phyloP scores from a whole-genome alignment of 2,888 invertebrate genomes.

The Folsomia candida region DNA sequence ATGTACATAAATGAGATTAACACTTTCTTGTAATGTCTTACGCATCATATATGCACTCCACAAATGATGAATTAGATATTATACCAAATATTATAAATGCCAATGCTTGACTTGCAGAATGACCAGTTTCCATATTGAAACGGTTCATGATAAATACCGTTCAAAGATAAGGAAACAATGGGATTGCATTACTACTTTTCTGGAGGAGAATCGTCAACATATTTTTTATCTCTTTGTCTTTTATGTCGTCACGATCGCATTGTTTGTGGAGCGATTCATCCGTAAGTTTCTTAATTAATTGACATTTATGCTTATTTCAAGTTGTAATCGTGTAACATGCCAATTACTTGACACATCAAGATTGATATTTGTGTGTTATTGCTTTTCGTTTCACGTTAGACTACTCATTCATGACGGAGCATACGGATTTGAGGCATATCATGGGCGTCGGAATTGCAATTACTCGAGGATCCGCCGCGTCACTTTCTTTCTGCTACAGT shows the following conservation, averaged over 20 bases:
- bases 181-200: constrained; percentile 82
- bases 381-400: constrained; percentile 57
- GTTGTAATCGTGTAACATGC: not conserved
- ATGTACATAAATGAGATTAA: no score
- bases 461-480: constrained; percentile 89
- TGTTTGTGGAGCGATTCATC: constrained; percentile 93
- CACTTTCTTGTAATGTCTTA: not conserved
- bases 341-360: not conserved
- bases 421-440: constrained; percentile 88
- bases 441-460: constrained; percentile 97
- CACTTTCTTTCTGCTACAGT: constrained; percentile 90
- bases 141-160: constrained; percentile 66
- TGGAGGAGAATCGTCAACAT: constrained; percentile 94
- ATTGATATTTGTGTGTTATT: not conserved
- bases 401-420: constrained; percentile 94
- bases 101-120: constrained; percentile 61
- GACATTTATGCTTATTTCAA: not conserved
- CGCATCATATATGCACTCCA: no score
- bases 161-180: constrained; percentile 74
- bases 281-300: constrained; percentile 70
- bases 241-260: constrained; percentile 86
- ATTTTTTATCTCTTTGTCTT: constrained; percentile 93
- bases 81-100: not conserved
- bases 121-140: constrained; percentile 90
- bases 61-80: no score